A percentile compares a stretch with the other conserved stretches of the same genome.
Evolutionary conservation across 1,140 invertebrate species (phyloP).

Genomic region (Sinonovacula constricta): DNA sequence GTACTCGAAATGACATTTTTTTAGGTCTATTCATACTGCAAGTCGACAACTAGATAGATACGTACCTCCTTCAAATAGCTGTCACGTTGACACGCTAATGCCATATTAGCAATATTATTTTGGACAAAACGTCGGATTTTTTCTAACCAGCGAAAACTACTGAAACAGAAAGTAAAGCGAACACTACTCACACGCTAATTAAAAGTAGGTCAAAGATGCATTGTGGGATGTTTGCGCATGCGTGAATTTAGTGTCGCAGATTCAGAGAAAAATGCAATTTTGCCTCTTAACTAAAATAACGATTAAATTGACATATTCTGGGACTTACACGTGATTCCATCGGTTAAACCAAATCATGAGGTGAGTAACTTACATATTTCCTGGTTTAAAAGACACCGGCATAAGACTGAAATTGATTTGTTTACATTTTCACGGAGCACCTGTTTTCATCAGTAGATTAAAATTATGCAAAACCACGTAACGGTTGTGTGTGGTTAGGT

Average conservation of each 20-base stretch:
- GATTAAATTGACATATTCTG: too few relatives aligned
- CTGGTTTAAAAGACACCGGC: too few relatives aligned
- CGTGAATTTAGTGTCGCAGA: not conserved
- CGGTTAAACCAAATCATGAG: too few relatives aligned
- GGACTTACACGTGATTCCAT: too few relatives aligned
- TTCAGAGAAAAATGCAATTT: not conserved
- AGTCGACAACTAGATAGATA: too few relatives aligned
- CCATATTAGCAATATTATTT: constrained; percentile 59
- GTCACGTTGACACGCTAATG: constrained; percentile 85
- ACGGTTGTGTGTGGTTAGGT: not conserved
- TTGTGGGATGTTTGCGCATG: constrained; percentile 20
- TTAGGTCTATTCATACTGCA: too few relatives aligned
- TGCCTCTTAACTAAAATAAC: too few relatives aligned
- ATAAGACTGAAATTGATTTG: too few relatives aligned
- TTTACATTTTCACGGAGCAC: constrained; percentile 43
- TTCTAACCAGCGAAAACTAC: too few relatives aligned
- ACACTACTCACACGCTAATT: not conserved
- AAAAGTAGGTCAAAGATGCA: constrained; percentile 39
- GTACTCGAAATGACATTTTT: too few relatives aligned
- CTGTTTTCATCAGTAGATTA: constrained; percentile 35
- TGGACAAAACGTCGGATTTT: not conserved
- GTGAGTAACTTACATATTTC: too few relatives aligned
- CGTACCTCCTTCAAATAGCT: constrained; percentile 87
- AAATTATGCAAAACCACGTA: constrained; percentile 47
- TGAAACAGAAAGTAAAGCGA: constrained; percentile 36